Percentiles rank a stretch among this genome's conserved stretches.
phyloP scores from a whole-genome alignment of 2,797 vertebrate genomes.

The Smutsia gigantea region DNA sequence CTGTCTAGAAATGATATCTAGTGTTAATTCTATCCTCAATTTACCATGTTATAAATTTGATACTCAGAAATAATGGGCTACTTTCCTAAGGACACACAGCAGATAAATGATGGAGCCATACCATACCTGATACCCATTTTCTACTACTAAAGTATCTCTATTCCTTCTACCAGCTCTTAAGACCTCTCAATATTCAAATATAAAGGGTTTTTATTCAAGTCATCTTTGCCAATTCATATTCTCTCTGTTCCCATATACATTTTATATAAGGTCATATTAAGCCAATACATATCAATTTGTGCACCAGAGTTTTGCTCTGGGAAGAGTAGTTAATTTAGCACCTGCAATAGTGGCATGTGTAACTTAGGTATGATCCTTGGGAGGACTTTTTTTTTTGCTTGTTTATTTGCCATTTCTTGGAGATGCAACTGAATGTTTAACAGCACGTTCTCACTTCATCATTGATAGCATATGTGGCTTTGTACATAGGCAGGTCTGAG shows the following conservation, averaged over 20 bases:
- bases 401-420: neutral
- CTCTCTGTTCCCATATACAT: neutral
- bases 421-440: neutral
- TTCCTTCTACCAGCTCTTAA: neutral
- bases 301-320: neutral
- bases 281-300: neutral
- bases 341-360: neutral
- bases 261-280: neutral
- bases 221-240: neutral
- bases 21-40: neutral
- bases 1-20: neutral
- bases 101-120: neutral
- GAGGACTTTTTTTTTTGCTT: neutral
- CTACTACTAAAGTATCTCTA: neutral
- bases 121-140: neutral
- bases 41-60: neutral
- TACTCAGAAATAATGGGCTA: neutral
- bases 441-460: neutral
- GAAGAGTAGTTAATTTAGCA: neutral
- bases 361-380: neutral
- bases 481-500: neutral
- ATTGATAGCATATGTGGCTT: neutral
- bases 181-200: neutral
- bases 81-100: neutral
- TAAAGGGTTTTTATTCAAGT: neutral